Base-by-base conservation (phyloP, 1,140 invertebrate species). In the Kradibia gibbosae region DNA sequence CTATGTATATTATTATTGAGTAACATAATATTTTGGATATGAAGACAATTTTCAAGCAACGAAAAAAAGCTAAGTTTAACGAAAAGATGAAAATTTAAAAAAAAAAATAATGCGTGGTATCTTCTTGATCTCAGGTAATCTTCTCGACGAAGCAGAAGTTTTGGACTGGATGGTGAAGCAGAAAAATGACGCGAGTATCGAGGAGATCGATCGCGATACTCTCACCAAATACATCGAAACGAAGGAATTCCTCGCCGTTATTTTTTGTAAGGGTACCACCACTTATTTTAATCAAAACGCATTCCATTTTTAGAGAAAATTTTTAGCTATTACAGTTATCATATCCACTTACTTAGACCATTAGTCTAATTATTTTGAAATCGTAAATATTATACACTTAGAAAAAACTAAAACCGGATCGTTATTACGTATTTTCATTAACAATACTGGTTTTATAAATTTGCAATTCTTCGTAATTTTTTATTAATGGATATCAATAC, bases 151-250 rank as follows among this genome's bases (percentile, higher is more conserved):
- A 89, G 93, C 92, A 62, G 94, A 96, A 88, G 97, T 98, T 20
- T 92, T 98, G 76, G 94, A 96, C 78, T 98, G 97, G 97, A 96
- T 98, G 93, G 93, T 96, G 70, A 95, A 95, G 88, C 96, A 98
- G 90, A 97, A 98, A 89, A 96, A 96, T 89, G 97, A 98, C 88
- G 95, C 97, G 88, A 98, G 96, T 88, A 97, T 98, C 83, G 96
- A 97, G 91, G 96, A 97, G 87, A 96, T 98, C 78, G 94, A 97
- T 87, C 93, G 97, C 85, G 95, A 97, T 73, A 94, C 94, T 86
- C 92, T 98, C 11, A 94, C 94, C 86, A 95, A 96, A 86, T 96
- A 97, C 89, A 97, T 98, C 86, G 95, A 96, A 87, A 96, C 95
- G 60, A 96, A 97, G 89, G 97, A 98, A 91, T 98, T 98, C 92